Percentiles rank a stretch among this genome's conserved stretches.
phyloP scores from a whole-genome alignment of 2,113 vertebrate species.

The Suricata suricatta region DNA sequence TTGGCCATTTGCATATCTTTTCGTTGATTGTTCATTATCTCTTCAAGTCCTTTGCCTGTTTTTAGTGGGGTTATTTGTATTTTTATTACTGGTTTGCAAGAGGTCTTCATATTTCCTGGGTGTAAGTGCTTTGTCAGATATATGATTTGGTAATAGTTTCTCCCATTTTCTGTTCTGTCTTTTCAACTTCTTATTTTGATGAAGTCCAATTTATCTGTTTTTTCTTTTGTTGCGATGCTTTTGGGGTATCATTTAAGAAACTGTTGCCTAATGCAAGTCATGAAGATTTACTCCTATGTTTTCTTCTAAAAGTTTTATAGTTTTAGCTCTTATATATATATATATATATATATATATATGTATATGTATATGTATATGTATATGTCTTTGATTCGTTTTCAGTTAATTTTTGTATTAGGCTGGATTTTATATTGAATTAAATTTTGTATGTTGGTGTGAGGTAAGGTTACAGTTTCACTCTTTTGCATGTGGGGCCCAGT shows the following conservation, averaged over 20 bases:
- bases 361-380: too few species aligned
- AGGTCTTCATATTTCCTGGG: background rate
- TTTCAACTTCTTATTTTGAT: background rate
- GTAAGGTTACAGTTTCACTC: background rate
- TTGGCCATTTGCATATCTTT: background rate
- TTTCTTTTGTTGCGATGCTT: background rate
- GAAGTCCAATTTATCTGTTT: background rate
- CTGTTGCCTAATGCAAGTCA: background rate
- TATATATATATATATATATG: too few species aligned
- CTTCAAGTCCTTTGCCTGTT: background rate
- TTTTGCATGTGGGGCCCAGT: background rate
- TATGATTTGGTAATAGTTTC: background rate
- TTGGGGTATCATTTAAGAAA: background rate
- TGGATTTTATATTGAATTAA: too few species aligned
- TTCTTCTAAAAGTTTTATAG: background rate
- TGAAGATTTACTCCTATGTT: background rate
- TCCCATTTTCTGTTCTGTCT: background rate
- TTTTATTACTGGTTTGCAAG: background rate
- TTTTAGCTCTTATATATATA: background rate
- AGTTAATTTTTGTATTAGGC: too few species aligned
- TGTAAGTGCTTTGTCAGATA: background rate
- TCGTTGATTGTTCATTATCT: background rate
- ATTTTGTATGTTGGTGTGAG: too few species aligned
- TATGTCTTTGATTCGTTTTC: background rate
- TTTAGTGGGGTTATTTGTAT: background rate